These are phyloP conservation scores for Drosophila pseudoobscura DNA, from an alignment of 1,140 invertebrate species.

Conservation along the genomic window DNA sequence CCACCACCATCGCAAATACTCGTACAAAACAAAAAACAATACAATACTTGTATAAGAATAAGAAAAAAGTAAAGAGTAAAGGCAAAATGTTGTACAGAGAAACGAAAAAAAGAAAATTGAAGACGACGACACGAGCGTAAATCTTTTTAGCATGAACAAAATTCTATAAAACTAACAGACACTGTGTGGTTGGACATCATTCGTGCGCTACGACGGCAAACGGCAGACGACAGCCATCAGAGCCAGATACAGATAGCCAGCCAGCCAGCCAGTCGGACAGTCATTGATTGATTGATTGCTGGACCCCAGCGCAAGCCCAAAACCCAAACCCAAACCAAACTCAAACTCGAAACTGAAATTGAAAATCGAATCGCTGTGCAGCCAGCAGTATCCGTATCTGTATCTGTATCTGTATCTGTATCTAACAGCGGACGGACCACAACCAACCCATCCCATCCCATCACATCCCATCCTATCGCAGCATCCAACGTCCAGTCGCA, in stretches of 20 bases:
- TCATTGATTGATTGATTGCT: conserved; percentile 74
- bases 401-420: conserved; percentile 45
- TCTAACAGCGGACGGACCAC: conserved; percentile 57
- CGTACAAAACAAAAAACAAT: background rate
- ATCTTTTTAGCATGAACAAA: conserved; percentile 81
- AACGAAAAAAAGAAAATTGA: conserved; percentile 73
- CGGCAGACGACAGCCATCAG: conserved; percentile 43
- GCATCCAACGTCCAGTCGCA: conserved; percentile 32
- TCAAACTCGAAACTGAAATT: conserved; percentile 60
- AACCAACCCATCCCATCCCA: background rate
- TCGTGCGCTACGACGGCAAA: conserved; percentile 72
- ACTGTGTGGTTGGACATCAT: conserved; percentile 76
- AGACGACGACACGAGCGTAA: conserved; percentile 79
- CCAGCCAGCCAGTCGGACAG: conserved; percentile 33
- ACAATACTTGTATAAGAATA: conserved; percentile 36
- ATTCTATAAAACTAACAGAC: conserved; percentile 83
- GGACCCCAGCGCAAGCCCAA: conserved; percentile 19
- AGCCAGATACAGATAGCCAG: conserved; percentile 51
- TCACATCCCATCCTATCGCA: background rate
- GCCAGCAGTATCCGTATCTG: conserved; percentile 11
- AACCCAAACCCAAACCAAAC: conserved; percentile 20
- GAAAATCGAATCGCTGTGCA: conserved; percentile 52
- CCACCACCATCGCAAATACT: conserved; percentile 20
- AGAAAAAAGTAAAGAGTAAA: conserved; percentile 38
- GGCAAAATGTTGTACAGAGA: conserved; percentile 73